Evolutionary conservation across 2,113 vertebrate genomes (phyloP).

Genomic region (Calyptomena viridis): DNA sequence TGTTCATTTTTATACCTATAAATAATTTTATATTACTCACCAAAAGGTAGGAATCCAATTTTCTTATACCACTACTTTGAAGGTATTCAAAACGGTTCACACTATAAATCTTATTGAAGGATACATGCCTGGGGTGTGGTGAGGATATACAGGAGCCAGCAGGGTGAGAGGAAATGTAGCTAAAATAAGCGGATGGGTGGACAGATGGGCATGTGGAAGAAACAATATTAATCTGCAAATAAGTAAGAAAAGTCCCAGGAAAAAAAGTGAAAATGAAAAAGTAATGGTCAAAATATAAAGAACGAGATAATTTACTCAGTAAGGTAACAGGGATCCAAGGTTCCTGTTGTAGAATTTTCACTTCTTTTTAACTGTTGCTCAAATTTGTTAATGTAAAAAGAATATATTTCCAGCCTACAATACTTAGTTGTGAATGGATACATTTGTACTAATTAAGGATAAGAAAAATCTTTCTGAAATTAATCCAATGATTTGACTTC

Average conservation of each 20-base stretch:
- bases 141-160: background rate
- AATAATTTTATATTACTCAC: slow-evolving; percentile 22
- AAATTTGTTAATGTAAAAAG: background rate
- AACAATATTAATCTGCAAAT: background rate
- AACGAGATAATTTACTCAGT: background rate
- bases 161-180: slow-evolving; percentile 3
- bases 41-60: slow-evolving; percentile 11
- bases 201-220: slow-evolving; percentile 27
- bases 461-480: background rate
- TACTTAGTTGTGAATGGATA: background rate
- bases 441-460: background rate
- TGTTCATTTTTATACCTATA: slow-evolving; percentile 29
- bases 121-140: slow-evolving; percentile 22
- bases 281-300: background rate
- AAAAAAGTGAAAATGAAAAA: background rate
- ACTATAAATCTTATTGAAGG: slow-evolving; percentile 44
- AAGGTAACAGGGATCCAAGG: background rate
- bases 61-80: slow-evolving; percentile 27
- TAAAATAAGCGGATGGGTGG: slow-evolving; percentile 38
- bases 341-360: background rate
- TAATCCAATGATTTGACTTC: background rate
- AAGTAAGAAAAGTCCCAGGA: background rate
- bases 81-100: slow-evolving; percentile 11
- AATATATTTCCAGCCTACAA: background rate
- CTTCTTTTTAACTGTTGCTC: background rate